Evolutionary conservation across 2,113 vertebrate genomes (phyloP).

Genomic region (Dissostichus mawsoni): DNA sequence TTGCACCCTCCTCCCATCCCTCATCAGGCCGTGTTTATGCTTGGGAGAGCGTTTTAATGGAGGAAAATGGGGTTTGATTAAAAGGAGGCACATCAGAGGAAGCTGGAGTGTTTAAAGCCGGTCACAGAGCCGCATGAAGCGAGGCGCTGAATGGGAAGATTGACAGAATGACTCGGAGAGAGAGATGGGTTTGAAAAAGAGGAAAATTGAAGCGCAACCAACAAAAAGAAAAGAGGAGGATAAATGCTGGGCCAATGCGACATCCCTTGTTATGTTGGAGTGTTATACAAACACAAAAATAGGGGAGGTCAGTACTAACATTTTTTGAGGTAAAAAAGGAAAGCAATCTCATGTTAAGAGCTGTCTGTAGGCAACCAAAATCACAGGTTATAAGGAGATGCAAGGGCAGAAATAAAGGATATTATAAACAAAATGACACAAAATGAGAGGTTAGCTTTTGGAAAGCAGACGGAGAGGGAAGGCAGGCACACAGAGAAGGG

Average conservation of each 20-base stretch:
- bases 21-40: slow-evolving; percentile 65
- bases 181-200: slow-evolving; percentile 17
- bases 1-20: slow-evolving; percentile 35
- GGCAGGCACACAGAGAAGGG: slow-evolving; percentile 16
- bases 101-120: slow-evolving; percentile 47
- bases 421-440: slow-evolving; percentile 36
- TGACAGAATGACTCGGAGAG: slow-evolving; percentile 60
- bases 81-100: slow-evolving; percentile 65
- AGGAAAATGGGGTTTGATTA: slow-evolving; percentile 74
- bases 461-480: slow-evolving; percentile 26
- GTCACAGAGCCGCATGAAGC: slow-evolving; percentile 44
- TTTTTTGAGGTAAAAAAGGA: slow-evolving; percentile 37
- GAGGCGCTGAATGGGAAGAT: slow-evolving; percentile 48
- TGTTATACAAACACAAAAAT: slow-evolving; percentile 30
- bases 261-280: slow-evolving; percentile 29
- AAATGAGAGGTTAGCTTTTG: slow-evolving; percentile 38
- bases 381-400: slow-evolving; percentile 16
- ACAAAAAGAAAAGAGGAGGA: slow-evolving; percentile 6
- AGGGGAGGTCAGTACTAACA: slow-evolving; percentile 21
- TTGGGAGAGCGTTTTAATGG: slow-evolving; percentile 71
- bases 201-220: slow-evolving; percentile 17
- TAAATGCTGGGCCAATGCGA: slow-evolving; percentile 10
- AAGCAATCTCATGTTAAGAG: slow-evolving; percentile 39
- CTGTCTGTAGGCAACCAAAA: slow-evolving; percentile 35
- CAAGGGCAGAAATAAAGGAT: slow-evolving; percentile 49